Evolutionary conservation across 2,888 invertebrate species (phyloP), one percentile per base, ranked within the genome.

Genomic region (Pilophorus perplexus): DNA sequence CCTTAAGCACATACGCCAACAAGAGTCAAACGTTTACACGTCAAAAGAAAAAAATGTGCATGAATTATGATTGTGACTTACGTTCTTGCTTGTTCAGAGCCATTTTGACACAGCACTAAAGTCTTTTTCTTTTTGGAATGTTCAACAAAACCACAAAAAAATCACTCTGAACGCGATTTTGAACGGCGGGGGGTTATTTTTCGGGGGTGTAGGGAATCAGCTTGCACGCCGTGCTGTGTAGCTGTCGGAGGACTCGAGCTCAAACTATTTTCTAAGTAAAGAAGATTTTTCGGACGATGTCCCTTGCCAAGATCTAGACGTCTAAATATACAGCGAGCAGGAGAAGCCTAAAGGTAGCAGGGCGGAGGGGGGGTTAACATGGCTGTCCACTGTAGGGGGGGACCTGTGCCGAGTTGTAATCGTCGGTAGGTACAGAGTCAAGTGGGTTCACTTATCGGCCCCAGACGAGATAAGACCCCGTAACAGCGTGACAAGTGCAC

Each of bases 1-100:
- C n/a, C n/a, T n/a, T n/a, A n/a, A n/a, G n/a, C n/a, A n/a, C n/a
- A n/a, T n/a, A n/a, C n/a, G n/a, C n/a, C n/a, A n/a, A n/a, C n/a
- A n/a, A n/a, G n/a, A n/a, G n/a, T n/a, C n/a, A n/a, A n/a, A n/a
- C n/a, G n/a, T n/a, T n/a, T n/a, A n/a, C n/a, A n/a, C n/a, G n/a
- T n/a, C n/a, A n/a, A n/a, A n/a, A n/a, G n/a, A n/a, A n/a, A n/a
- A n/a, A n/a, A n/a, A n/a, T n/a, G n/a, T n/a, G n/a, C n/a, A n/a
- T n/a, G n/a, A n/a, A n/a, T n/a, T n/a, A n/a, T n/a, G n/a, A n/a
- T n/a, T 22, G 18, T 28, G 20, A 78, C 78, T 78, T 75, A 78
- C 78, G 73, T 74, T 78, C 77, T 72, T 77, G 75, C 71, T 74
- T 76, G 71, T 74, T 76, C 73, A 77, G 73, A 66, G 74, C 75